Evolutionary conservation across 2,888 invertebrate genomes (phyloP).

Genomic region (Caenorhabditis imperialis): DNA sequence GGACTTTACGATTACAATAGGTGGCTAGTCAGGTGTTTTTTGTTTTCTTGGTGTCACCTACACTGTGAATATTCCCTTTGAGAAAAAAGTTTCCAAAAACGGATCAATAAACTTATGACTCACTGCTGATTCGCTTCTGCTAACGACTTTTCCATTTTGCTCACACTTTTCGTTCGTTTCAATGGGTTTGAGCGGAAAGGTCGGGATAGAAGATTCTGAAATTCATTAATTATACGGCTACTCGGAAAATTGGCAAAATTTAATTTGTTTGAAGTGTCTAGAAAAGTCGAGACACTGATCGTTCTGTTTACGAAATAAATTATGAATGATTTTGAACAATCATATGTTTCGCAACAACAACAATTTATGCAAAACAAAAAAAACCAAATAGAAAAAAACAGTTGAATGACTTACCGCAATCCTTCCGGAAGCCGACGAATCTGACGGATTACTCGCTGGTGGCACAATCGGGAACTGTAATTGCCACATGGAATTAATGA

Average conservation of each 20-base stretch:
- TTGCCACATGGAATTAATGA: constrained; percentile 41
- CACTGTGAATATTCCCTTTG: too few species aligned
- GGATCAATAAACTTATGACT: constrained; percentile 11
- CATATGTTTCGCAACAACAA: too few species aligned
- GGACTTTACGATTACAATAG: constrained; percentile 48
- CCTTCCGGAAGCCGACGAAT: constrained; percentile 38
- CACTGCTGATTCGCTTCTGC: constrained; percentile 56
- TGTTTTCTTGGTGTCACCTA: too few species aligned
- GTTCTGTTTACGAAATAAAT: too few species aligned
- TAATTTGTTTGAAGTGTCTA: too few species aligned
- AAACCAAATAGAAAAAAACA: not conserved
- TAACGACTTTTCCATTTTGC: constrained; percentile 71
- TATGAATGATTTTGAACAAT: too few species aligned
- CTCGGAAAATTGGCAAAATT: too few species aligned
- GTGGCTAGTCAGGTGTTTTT: too few species aligned
- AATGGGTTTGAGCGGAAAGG: constrained; percentile 76
- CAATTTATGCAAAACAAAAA: too few species aligned
- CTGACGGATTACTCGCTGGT: constrained; percentile 32
- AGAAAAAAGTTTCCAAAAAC: too few species aligned
- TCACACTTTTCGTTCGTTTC: constrained; percentile 78
- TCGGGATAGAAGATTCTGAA: constrained; percentile 75
- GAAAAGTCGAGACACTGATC: too few species aligned
- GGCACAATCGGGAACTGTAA: constrained; percentile 54
- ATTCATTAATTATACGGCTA: too few species aligned
- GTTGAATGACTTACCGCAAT: constrained; percentile 43